Conservation (phyloP, 2,888 invertebrate genomes). For the Ennomos erosarius region DNA sequence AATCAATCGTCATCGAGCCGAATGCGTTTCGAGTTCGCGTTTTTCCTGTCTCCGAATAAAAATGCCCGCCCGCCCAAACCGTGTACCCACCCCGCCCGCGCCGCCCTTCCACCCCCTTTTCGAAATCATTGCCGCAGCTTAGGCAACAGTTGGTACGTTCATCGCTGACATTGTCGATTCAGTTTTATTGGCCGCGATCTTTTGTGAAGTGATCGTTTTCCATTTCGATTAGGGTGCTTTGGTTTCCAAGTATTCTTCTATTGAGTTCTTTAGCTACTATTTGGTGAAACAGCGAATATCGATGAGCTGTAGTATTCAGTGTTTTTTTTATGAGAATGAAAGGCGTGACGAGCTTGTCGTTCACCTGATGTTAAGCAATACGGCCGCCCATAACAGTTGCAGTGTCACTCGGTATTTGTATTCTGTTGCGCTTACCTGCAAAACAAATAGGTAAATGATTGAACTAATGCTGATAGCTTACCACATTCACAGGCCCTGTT, state of each 20-base stretch:
- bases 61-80: conserved; percentile 82
- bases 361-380: too few species aligned
- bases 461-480: too few species aligned
- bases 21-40: conserved; percentile 54
- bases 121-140: conserved; percentile 26
- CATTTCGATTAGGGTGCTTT: conserved; percentile 75
- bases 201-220: conserved; percentile 80
- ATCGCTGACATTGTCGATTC: conserved; percentile 79
- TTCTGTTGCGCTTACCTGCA: neutral
- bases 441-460: too few species aligned
- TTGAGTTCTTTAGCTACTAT: conserved; percentile 52
- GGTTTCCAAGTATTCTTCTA: conserved; percentile 50
- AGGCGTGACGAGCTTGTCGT: too few species aligned
- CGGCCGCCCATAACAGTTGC: too few species aligned
- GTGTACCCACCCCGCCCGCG: conserved; percentile 58
- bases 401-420: too few species aligned
- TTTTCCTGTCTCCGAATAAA: conserved; percentile 72
- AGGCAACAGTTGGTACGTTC: conserved; percentile 39
- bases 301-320: conserved; percentile 36
- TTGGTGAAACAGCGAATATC: conserved; percentile 55
- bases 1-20: conserved; percentile 73
- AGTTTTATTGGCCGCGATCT: conserved; percentile 80
- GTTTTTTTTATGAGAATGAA: too few species aligned
- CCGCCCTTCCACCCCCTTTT: conserved; percentile 43
- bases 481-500: too few species aligned